These are phyloP conservation scores for Drosophila willistoni DNA, from an alignment of 1,140 invertebrate genomes.

Conservation along the genomic window DNA sequence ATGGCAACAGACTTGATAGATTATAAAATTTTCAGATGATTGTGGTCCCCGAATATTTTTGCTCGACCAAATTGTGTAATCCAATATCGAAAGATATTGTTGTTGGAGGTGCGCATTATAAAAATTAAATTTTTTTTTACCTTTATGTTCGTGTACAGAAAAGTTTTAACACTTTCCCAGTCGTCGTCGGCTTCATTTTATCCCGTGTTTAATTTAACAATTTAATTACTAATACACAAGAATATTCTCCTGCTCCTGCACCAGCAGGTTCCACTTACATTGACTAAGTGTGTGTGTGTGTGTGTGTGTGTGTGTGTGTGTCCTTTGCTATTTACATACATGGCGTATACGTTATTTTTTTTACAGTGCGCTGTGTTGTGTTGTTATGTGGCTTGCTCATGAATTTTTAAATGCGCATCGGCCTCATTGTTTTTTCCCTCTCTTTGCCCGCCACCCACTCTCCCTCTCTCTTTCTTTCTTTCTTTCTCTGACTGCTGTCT, in stretches of 20 bases:
- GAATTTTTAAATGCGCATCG: constrained; percentile 59
- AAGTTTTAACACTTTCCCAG: constrained; percentile 1
- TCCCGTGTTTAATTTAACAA: constrained; percentile 42
- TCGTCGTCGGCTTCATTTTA: not conserved
- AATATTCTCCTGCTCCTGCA: not conserved
- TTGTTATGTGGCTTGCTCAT: constrained; percentile 48
- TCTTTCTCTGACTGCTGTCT: constrained; percentile 13
- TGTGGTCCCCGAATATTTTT: no score
- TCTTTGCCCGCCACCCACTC: no score
- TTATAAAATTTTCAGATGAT: no score
- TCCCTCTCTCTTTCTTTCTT: not conserved
- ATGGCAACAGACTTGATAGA: no score
- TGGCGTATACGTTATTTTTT: constrained; percentile 56
- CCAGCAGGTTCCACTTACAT: not conserved
- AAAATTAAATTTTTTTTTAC: constrained; percentile 2
- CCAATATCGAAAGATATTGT: not conserved
- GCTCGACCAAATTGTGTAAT: no score
- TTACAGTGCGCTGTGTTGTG: not conserved
- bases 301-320: not conserved
- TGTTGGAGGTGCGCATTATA: not conserved
- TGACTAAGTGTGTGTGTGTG: not conserved
- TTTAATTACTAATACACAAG: constrained; percentile 45
- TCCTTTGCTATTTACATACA: constrained; percentile 17
- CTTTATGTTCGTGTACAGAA: not conserved
- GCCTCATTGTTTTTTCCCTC: constrained; percentile 36